Base-by-base conservation (phyloP, 2,797 vertebrate genomes). In the Danionella dracula region DNA sequence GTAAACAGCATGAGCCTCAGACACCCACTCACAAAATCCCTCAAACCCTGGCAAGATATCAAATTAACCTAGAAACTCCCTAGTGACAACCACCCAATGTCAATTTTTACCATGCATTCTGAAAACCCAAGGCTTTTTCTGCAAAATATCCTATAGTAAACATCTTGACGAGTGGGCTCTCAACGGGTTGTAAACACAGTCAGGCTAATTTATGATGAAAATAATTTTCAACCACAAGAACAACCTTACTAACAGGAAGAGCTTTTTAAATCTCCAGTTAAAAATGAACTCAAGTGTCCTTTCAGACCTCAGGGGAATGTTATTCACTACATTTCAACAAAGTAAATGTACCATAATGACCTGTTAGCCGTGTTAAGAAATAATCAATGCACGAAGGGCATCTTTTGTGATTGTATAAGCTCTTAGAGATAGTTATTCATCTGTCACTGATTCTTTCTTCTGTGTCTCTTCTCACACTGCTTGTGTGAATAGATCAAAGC, bases 401-500 rank as follows among this genome's bases (percentile, higher is more conserved):
- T 16, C 12, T 15, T 54, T 54, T 37, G 19, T 21, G 32, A 12
- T 34, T n/a, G 19, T 27, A 13, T 20, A 35, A 13, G n/a, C 31
- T 13, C 20, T 17, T 45, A 21, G 32, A 60, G 19, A 45, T 23
- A 62, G 59, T 50, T 49, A 56, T 66, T 57, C 21, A 66, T 57
- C 29, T 46, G 17, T 46, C 15, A 8, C 41, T 27, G 20, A 55
- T 35, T 53, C 40, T 41, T 51, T 55, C 29, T 34, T 44, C 19
- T n/a, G 13, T 46, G 19, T 46, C 40, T 66, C 31, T 66, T 66
- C 51, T 57, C 63, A 66, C 53, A 66, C 42, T 38, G 34, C 34
- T 55, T 13, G 12, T 40, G 41, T 66, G 34, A 66, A 66, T 66
- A 66, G 63, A 66, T 71, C 54, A 71, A 50, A 57, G 62, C 41